Percentiles rank a stretch among this genome's conserved stretches.
Evolutionary conservation across 2,888 invertebrate genomes (phyloP).

Genomic region (Tridacna crocea): DNA sequence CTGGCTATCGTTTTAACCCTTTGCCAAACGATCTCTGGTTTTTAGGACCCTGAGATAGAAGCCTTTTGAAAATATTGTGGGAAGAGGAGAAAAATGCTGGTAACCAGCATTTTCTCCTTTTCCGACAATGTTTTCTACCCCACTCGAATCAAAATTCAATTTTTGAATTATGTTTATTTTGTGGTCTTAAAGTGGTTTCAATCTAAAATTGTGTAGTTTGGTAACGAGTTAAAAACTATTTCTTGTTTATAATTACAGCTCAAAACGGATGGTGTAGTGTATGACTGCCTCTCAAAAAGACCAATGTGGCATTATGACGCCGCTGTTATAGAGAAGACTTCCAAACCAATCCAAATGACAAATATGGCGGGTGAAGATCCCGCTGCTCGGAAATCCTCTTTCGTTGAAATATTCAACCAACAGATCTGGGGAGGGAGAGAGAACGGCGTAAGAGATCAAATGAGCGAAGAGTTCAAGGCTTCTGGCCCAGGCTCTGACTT

Average conservation of each 20-base stretch:
- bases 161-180: too few relatives aligned
- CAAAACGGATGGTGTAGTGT: not conserved
- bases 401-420: constrained; percentile 4
- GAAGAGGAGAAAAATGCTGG: too few relatives aligned
- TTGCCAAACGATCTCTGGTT: too few relatives aligned
- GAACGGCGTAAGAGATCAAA: constrained; percentile 3
- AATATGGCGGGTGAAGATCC: constrained; percentile 7
- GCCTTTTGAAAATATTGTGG: not conserved
- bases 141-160: too few relatives aligned
- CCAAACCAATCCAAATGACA: not conserved
- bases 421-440: constrained; percentile 15
- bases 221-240: too few relatives aligned
- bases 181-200: too few relatives aligned
- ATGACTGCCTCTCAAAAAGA: constrained; percentile 1
- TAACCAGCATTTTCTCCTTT: too few relatives aligned
- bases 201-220: too few relatives aligned
- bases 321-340: not conserved
- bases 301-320: not conserved
- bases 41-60: too few relatives aligned
- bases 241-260: not conserved
- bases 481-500: constrained; percentile 11
- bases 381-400: not conserved
- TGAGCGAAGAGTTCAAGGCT: constrained; percentile 17
- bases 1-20: too few relatives aligned
- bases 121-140: too few relatives aligned